Base-by-base conservation (phyloP, 2,888 invertebrate genomes). In the Coremacera marginata region DNA sequence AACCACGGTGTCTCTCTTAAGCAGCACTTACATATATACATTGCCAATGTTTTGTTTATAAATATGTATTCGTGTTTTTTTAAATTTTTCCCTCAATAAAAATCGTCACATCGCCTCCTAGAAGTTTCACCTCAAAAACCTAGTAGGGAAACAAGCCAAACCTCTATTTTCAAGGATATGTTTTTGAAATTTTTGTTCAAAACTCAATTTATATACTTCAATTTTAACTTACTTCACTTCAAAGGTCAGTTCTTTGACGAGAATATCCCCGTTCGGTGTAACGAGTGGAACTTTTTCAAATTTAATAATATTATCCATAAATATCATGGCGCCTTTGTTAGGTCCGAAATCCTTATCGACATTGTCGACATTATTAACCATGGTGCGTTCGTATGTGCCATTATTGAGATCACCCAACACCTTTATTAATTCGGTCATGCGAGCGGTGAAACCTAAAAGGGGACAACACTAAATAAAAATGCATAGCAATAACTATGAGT, bases 251-350 rank as follows among this genome's bases (percentile, higher is more conserved):
- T 97, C 96, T 83, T 94, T 93, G 52, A 99, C 94, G 57, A 99
- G 93, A 9, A 99, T 92, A 89, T 99, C 99, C 0, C 99, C 99
- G 86, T 98, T 99, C 2, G 99, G 99, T 0, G 99, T 99, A 31
- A 99, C 95, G 75, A 99, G 91, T 3, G 99, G 98, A 27, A 99
- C 99, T 79, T 92, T 91, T 80, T 98, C 96, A 90, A 99, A 98
- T 81, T 94, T 93, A 85, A 96, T 98, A 19, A 98, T 89, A 86
- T 97, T 95, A 89, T 98, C 97, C 87, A 94, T 93, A 87, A 95
- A 95, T 73, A 95, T 91, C 82, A 97, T 93, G 85, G 91, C 92
- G 7, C 98, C 98, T 34, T 93, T 93, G 67, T 95, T 96, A 0
- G 96, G 95, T 0, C 91, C 90, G 78, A 93, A 87, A 76, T 84